Percentiles rank a stretch among this genome's conserved stretches.
phyloP scores from a whole-genome alignment of 2,888 invertebrate genomes.

The Lathronympha strigana region DNA sequence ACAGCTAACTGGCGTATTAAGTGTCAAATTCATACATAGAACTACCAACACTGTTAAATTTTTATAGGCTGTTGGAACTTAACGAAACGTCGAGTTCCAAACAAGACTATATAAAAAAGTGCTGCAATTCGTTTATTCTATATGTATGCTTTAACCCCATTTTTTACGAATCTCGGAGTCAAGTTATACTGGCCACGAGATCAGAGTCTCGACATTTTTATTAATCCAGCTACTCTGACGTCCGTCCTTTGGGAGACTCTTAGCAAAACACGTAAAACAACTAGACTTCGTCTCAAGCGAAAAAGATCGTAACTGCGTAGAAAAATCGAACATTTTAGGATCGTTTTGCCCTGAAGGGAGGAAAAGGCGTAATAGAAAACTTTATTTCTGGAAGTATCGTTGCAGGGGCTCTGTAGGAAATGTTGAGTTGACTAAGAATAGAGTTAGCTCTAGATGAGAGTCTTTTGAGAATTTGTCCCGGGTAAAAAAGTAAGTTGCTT shows the following conservation, averaged over 20 bases:
- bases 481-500: neutral
- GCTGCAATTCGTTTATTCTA: too few species aligned
- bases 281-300: neutral
- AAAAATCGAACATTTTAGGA: neutral
- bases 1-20: too few species aligned
- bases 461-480: neutral
- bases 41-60: too few species aligned
- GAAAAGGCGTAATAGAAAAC: constrained; percentile 20
- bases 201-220: neutral
- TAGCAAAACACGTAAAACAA: constrained; percentile 30
- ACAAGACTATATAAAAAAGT: too few species aligned
- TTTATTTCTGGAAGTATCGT: constrained; percentile 24
- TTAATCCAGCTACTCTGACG: neutral
- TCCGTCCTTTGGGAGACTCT: constrained; percentile 23
- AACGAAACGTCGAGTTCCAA: too few species aligned
- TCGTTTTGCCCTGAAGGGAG: neutral
- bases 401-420: neutral
- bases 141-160: too few species aligned
- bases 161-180: neutral
- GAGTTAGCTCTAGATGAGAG: constrained; percentile 2
- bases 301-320: neutral
- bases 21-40: too few species aligned
- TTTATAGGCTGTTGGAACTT: too few species aligned
- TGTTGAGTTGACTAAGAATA: neutral
- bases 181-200: neutral